Conservation (phyloP, 2,888 invertebrate genomes). For the Aleiodes testaceus region DNA sequence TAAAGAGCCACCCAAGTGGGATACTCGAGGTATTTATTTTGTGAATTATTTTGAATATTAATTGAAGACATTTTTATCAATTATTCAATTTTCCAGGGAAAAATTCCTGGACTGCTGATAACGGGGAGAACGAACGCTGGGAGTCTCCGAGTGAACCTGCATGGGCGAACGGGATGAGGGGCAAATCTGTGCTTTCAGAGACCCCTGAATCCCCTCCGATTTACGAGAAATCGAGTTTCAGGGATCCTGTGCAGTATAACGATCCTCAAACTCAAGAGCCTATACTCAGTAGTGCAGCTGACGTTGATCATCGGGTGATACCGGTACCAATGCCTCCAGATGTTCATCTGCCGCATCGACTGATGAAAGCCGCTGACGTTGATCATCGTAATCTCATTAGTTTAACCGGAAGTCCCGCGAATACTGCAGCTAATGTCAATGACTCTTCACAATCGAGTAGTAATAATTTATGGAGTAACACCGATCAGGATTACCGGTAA, state of each 20-base stretch:
- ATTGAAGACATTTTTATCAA: conserved; percentile 30
- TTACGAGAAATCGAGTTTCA: conserved; percentile 78
- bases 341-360: conserved; percentile 65
- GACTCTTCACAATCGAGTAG: conserved; percentile 53
- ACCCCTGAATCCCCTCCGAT: conserved; percentile 81
- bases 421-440: conserved; percentile 61
- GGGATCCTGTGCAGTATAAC: conserved; percentile 78
- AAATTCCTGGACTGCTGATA: conserved; percentile 65
- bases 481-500: conserved; percentile 70
- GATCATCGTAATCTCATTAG: conserved; percentile 90
- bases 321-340: conserved; percentile 66
- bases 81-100: conserved; percentile 56
- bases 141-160: conserved; percentile 61
- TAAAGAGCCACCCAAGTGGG: conserved; percentile 67
- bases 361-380: conserved; percentile 77
- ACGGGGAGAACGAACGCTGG: conserved; percentile 66
- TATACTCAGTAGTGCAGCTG: conserved; percentile 66
- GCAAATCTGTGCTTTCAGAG: conserved; percentile 70
- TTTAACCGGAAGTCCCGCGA: conserved; percentile 82
- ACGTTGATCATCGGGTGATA: conserved; percentile 70
- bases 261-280: conserved; percentile 73
- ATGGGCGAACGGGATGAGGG: conserved; percentile 61
- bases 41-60: neutral
- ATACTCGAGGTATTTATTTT: conserved; percentile 63
- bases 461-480: conserved; percentile 63